Evolutionary conservation across 2,797 vertebrate genomes (phyloP), one percentile per base, ranked within the genome.

Genomic region (Sebastes vulpes): DNA sequence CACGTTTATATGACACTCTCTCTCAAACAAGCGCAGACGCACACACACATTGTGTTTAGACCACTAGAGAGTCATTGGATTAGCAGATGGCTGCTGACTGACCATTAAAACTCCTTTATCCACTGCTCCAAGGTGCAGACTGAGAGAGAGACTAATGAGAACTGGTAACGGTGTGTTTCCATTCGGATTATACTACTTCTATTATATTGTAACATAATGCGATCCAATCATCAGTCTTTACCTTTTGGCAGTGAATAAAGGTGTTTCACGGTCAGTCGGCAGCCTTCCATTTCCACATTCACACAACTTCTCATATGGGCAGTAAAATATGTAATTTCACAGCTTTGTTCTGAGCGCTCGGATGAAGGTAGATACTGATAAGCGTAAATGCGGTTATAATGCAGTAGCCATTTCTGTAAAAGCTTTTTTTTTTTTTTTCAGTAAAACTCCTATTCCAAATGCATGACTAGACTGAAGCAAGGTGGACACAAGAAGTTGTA

Each of bases 221-320:
- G 8, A 60, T 42, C 56, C 73, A 60, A 60, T 65, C 65, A 50
- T 73, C 31, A 50, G 48, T 57, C 72, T 70, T 72, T 67, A 79
- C 57, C 46, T 65, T 42, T 66, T 72, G 59, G 65, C 50, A 9
- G 20, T 69, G 58, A 78, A 65, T 72, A 35, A 61, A 65, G 58
- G 35, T 60, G 46, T 69, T 85, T 79, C 71, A 38, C 21, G 48
- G 50, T 73, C 71, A 59, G 57, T 72, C 60, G 10, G 54, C 16
- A 16, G 25, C 9, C 10, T 56, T 29, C 48, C 12, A 59, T 75
- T 69, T 16, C 57, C 29, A 72, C 29, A 18, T 42, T 63, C 5
- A 53, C 53, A 66, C n/a, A 29, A 46, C 21, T 65, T 72, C 32
- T 54, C 21, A 53, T 25, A 28, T n/a, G 5, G n/a, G 18, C 6